Evolutionary conservation across 2,888 invertebrate species (phyloP).

Genomic region (Stenotaenia linearis): DNA sequence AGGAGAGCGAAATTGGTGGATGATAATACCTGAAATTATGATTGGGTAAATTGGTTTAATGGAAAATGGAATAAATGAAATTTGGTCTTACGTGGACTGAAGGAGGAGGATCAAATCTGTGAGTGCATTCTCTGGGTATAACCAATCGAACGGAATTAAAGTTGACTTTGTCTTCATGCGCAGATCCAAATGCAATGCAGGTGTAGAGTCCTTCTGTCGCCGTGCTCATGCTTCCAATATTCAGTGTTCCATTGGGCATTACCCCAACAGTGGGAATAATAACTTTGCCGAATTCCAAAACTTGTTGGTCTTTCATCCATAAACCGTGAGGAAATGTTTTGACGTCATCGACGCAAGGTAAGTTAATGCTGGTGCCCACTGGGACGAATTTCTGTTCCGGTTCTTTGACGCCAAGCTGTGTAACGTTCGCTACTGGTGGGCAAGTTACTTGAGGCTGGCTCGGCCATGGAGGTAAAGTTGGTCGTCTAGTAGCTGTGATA

Average conservation of each 20-base stretch:
- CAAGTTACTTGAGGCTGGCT: not conserved
- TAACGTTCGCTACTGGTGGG: not conserved
- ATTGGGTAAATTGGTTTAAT: not conserved
- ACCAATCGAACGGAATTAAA: not conserved
- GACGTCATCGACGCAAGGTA: not conserved
- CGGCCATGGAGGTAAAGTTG: not conserved
- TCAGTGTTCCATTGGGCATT: not conserved
- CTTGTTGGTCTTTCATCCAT: constrained; percentile 28
- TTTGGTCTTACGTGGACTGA: not conserved
- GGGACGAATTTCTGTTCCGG: not conserved
- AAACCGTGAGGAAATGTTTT: not conserved
- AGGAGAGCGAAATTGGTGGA: not conserved
- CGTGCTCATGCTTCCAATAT: not conserved
- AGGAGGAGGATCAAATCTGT: not conserved
- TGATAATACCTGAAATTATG: not conserved
- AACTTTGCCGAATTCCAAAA: not conserved
- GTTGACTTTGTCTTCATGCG: not conserved
- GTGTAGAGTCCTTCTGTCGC: constrained; percentile 15
- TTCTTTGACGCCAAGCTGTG: not conserved
- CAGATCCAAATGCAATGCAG: constrained; percentile 19
- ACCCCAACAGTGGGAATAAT: not conserved
- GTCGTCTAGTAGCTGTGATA: too few relatives aligned
- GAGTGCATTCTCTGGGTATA: constrained; percentile 17
- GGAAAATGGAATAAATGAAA: not conserved
- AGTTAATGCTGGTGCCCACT: not conserved